These are phyloP conservation scores for Spodoptera littoralis DNA, from an alignment of 2,888 invertebrate species.

Conservation along the genomic window DNA sequence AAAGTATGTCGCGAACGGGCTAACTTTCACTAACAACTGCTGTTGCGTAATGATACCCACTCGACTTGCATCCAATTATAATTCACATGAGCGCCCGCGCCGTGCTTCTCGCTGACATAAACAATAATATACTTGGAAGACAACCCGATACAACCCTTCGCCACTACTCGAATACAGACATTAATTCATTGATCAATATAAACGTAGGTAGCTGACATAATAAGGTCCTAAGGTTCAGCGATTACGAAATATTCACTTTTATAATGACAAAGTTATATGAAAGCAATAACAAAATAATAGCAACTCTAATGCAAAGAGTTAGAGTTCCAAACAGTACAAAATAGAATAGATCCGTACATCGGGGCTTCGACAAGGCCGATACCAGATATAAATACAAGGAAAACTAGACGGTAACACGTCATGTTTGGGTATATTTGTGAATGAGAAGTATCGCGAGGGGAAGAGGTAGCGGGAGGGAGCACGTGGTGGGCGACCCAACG, in stretches of 20 bases:
- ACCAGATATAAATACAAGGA: slow-evolving; percentile 50
- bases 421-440: slow-evolving; percentile 58
- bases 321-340: slow-evolving; percentile 64
- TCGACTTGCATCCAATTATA: slow-evolving; percentile 31
- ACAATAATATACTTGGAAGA: slow-evolving; percentile 20
- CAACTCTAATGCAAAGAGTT: slow-evolving; percentile 61
- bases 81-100: slow-evolving; percentile 21
- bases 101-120: not conserved
- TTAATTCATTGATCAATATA: too few relatives aligned
- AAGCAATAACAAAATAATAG: slow-evolving; percentile 51
- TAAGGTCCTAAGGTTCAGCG: slow-evolving; percentile 51
- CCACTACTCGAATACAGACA: too few relatives aligned
- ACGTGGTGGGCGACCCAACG: slow-evolving; percentile 80
- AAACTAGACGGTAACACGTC: slow-evolving; percentile 65
- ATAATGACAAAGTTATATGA: slow-evolving; percentile 51
- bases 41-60: slow-evolving; percentile 55
- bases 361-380: slow-evolving; percentile 73
- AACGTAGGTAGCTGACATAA: too few relatives aligned
- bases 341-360: slow-evolving; percentile 61
- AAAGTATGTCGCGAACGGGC: slow-evolving; percentile 60
- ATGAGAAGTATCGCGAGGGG: slow-evolving; percentile 43
- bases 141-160: not conserved
- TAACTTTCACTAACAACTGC: slow-evolving; percentile 67
- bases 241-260: slow-evolving; percentile 64
- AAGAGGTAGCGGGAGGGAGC: slow-evolving; percentile 67